Base-by-base conservation (phyloP, 2,888 invertebrate genomes). In the Tipula unca region DNA sequence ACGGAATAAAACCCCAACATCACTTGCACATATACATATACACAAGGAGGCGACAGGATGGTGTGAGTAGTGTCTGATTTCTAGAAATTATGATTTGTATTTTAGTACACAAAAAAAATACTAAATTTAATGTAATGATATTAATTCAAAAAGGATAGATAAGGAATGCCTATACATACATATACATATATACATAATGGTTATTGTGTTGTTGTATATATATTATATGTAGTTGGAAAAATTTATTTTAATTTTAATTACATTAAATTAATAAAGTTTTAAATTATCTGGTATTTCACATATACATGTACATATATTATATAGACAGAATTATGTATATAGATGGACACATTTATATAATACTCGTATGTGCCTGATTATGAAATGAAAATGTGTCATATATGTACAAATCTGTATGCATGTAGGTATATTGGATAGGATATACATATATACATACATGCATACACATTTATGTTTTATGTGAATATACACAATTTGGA, bases 261-360 rank as follows among this genome's bases (percentile, higher is more conserved):
- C 69, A 69, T 69, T 25, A 69, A 69, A 69, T 69, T 69, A 69
- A 69, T 69, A 69, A 69, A 69, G 69, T 69, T 69, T 69, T 69
- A 69, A 69, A 69, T 25, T 69, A 69, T 69, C 17, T 17, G n/a
- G 69, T 69, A 69, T n/a, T 25, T 69, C 17, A 25, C 14, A 25
- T 25, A 1, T 25, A 25, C 69, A 25, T 69, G n/a, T n/a, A n/a
- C n/a, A n/a, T n/a, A n/a, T n/a, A n/a, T n/a, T n/a, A 25, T 17
- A 5, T 39, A 48, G 48, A n/a, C 69, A 69, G 25, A 69, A n/a
- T n/a, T n/a, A n/a, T n/a, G n/a, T 48, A 48, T 3, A 48, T 48
- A 48, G n/a, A 48, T 2, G 32, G 32, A 32, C 4, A 5, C 14
- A 69, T 48, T n/a, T 5, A 20, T 14, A 42, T 14, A 42, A n/a